These are phyloP conservation scores for Galemys pyrenaicus DNA, from an alignment of 2,113 vertebrate genomes.

Conservation along the genomic window DNA sequence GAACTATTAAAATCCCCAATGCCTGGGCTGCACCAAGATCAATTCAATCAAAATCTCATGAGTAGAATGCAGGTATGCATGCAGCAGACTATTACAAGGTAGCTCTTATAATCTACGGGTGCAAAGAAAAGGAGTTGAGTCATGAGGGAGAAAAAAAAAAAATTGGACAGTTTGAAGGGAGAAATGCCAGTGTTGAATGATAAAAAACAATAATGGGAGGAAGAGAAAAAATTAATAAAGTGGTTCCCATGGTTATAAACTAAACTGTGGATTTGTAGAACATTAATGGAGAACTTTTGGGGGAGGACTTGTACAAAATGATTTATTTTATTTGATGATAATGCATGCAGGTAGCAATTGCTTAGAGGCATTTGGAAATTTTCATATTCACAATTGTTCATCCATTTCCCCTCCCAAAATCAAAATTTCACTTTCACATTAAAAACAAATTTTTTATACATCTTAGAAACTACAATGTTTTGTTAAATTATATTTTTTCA, in stretches of 20 bases:
- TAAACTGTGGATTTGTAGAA: not conserved
- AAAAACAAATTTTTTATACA: not conserved
- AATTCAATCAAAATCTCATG: not conserved
- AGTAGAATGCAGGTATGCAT: not conserved
- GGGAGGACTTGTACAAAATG: not conserved
- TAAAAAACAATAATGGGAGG: not conserved
- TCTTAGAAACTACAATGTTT: not conserved
- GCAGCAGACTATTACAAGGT: not conserved
- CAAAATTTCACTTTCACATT: not conserved
- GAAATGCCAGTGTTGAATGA: not conserved
- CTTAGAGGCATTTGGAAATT: not conserved
- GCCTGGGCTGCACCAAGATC: not conserved
- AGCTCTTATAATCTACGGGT: not conserved
- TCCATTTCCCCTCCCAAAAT: not conserved
- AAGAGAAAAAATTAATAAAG: not conserved
- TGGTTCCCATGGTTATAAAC: not conserved
- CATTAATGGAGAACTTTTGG: not conserved
- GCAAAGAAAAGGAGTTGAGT: not conserved
- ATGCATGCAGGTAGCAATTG: not conserved
- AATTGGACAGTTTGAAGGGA: not conserved
- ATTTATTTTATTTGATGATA: not conserved
- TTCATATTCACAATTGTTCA: not conserved
- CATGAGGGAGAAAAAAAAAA: not conserved
- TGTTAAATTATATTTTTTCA: not conserved
- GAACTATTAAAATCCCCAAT: not conserved